Evolutionary conservation across 2,888 invertebrate species (phyloP).

Genomic region (Rhimphoctona megacephalus): DNA sequence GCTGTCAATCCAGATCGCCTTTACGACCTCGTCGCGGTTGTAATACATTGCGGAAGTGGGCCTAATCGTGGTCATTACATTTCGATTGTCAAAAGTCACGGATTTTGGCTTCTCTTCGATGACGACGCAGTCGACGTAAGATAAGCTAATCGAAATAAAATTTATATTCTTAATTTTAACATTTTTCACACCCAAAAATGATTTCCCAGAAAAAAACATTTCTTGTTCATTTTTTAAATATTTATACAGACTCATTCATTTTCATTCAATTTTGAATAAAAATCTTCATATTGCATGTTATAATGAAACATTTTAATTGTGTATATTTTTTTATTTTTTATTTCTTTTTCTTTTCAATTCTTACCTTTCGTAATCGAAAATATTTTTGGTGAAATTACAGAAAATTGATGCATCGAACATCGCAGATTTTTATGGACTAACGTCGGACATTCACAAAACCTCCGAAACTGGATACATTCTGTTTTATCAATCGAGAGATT

Average conservation of each 20-base stretch:
- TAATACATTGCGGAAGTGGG: conserved; percentile 99
- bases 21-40: conserved; percentile 99
- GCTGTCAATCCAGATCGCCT: conserved; percentile 98
- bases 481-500: conserved; percentile 98
- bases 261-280: background rate
- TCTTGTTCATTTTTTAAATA: background rate
- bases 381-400: conserved; percentile 85
- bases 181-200: background rate
- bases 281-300: background rate
- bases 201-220: background rate
- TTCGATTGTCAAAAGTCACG: conserved; percentile 99
- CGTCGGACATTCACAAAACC: conserved; percentile 99
- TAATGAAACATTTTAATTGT: background rate
- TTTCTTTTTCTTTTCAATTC: too few relatives aligned
- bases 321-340: background rate
- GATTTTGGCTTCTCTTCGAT: conserved; percentile 99
- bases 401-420: conserved; percentile 99
- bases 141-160: conserved; percentile 73
- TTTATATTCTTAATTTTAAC: background rate
- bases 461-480: conserved; percentile 99
- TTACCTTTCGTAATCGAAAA: background rate
- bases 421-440: conserved; percentile 99
- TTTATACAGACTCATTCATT: background rate
- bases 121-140: conserved; percentile 99
- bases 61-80: conserved; percentile 99